Conservation (phyloP, 2,888 invertebrate genomes). For the Leucoma salicis region DNA sequence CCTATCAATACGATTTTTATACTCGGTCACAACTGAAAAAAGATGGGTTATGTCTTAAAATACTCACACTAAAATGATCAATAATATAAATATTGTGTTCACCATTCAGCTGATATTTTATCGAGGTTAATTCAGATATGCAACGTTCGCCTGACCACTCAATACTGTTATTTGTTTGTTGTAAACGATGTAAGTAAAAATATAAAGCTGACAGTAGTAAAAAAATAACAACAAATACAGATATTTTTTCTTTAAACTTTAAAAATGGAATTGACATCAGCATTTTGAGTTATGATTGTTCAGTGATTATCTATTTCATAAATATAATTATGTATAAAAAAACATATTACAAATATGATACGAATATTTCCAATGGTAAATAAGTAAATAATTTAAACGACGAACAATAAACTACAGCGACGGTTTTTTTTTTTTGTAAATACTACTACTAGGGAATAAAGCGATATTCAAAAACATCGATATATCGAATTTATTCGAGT, state of each 20-base stretch:
- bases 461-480: too few species aligned
- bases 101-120: conserved; percentile 68
- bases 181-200: conserved; percentile 52
- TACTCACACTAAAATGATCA: background rate
- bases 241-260: conserved; percentile 42
- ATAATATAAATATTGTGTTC: background rate
- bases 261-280: conserved; percentile 25
- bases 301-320: too few species aligned
- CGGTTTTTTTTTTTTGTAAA: too few species aligned
- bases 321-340: too few species aligned
- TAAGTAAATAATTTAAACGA: too few species aligned
- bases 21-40: conserved; percentile 65
- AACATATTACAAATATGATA: too few species aligned
- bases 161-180: conserved; percentile 46
- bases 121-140: conserved; percentile 55
- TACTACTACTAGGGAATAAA: too few species aligned
- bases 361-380: too few species aligned
- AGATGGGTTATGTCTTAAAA: background rate
- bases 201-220: conserved; percentile 43
- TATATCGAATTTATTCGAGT: too few species aligned
- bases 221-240: conserved; percentile 38
- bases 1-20: conserved; percentile 64
- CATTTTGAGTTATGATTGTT: conserved; percentile 37
- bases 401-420: too few species aligned
- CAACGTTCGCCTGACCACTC: conserved; percentile 57